Percentiles rank a stretch among this genome's conserved stretches.
phyloP scores from a whole-genome alignment of 2,888 invertebrate species.

The Hecatera dysodea region DNA sequence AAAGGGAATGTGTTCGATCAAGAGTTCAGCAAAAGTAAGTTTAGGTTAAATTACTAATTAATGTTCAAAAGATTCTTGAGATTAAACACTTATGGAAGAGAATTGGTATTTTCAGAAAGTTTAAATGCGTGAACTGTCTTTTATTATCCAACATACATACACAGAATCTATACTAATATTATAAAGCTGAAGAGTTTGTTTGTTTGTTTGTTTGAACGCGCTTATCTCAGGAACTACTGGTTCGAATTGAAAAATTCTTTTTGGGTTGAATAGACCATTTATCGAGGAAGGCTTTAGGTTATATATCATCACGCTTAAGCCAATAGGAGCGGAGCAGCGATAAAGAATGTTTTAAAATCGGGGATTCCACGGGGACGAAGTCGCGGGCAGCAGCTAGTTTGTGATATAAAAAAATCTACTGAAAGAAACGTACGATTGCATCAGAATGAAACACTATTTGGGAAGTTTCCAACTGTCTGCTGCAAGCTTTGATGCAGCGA shows the following conservation, averaged over 20 bases:
- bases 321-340: too few species aligned
- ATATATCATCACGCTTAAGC: too few species aligned
- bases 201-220: too few species aligned
- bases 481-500: constrained; percentile 35
- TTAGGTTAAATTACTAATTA: not conserved
- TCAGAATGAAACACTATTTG: constrained; percentile 51
- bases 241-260: too few species aligned
- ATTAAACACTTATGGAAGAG: not conserved
- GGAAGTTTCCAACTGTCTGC: constrained; percentile 48
- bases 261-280: too few species aligned
- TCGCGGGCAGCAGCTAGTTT: too few species aligned
- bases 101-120: not conserved
- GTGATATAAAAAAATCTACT: not conserved
- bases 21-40: not conserved
- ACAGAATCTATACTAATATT: too few species aligned
- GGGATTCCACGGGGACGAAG: too few species aligned
- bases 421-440: constrained; percentile 34
- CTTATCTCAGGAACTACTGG: too few species aligned
- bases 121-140: not conserved
- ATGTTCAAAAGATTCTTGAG: not conserved
- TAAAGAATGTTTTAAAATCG: too few species aligned
- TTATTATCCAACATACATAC: not conserved
- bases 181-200: too few species aligned
- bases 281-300: too few species aligned
- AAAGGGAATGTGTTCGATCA: not conserved